Base-by-base conservation (phyloP, 2,797 vertebrate genomes). In the Xenopus petersii region DNA sequence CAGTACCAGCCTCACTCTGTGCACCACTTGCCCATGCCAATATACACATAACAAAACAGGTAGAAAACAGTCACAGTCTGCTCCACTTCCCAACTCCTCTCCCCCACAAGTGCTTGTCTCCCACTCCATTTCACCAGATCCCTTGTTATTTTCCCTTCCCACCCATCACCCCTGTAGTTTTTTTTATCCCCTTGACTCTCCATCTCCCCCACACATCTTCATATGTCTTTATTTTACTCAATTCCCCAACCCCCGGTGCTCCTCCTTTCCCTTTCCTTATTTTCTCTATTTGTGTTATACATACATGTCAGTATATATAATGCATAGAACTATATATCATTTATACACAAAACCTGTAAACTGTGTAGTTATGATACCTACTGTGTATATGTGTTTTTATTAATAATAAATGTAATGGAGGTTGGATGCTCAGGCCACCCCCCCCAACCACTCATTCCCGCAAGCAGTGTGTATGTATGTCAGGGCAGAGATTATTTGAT, bases 31-130 rank as follows among this genome's bases (percentile, higher is more conserved):
- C 26, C 66, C 26, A 48, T 36, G 30, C 51, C 26, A 68, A 36
- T 68, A 48, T 68, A 12, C 49, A 67, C 21, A 67, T 11, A 30
- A 54, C 64, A 67, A 17, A 67, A 21, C 64, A 54, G 64, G 64
- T 65, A 47, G 42, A 67, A 51, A 24, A 4, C 24, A 56, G 12
- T 10, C 21, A 56, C 13, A 33, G 7, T 1, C 30, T 12, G 7
- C 49, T 67, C 51, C 10, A 2, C 26, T 2, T 61, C 11, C 11
- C 11, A 42, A 12, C 49, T 12, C 21, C 59, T 61, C 59, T 61
- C 59, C 59, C 59, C 24, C 21, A n/a, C 59, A 10, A 11, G 17
- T 61, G 1, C 12, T 21, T 61, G 10, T 68, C 51, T 68, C 30
- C 15, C 12, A 3, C 49, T 54, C 64, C 47, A 26, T 13, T 24